These are phyloP conservation scores for Astyanax mexicanus DNA, from an alignment of 2,797 vertebrate species.

Conservation along the genomic window DNA sequence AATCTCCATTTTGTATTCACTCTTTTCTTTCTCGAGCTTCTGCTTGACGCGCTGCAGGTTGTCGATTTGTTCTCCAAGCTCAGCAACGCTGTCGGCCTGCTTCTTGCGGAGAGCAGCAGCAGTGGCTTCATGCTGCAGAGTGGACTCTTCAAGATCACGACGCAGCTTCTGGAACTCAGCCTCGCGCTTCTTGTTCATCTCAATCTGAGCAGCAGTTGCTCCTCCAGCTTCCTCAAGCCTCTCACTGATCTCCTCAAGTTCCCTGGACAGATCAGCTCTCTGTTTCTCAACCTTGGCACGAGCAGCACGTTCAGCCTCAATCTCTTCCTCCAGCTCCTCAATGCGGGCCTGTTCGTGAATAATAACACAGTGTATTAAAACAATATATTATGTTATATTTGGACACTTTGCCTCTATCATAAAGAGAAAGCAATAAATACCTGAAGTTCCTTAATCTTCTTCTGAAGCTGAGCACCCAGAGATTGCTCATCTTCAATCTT, in stretches of 20 bases:
- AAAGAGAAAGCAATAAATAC: background rate
- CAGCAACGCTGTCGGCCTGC: constrained; percentile 36
- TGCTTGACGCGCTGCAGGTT: constrained; percentile 90
- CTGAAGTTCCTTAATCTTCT: constrained; percentile 77
- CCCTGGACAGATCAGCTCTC: background rate
- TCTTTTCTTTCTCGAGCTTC: constrained; percentile 70
- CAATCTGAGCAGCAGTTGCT: background rate
- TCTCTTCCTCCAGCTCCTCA: constrained; percentile 90
- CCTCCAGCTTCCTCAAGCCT: constrained; percentile 6
- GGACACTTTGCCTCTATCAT: background rate
- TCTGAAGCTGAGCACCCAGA: constrained; percentile 84
- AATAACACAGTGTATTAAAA: background rate
- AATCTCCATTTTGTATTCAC: constrained; percentile 90
- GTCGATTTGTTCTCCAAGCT: constrained; percentile 72
- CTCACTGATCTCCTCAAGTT: constrained; percentile 2
- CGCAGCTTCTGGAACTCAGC: background rate
- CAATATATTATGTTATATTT: background rate
- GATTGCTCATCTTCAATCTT: constrained; percentile 89
- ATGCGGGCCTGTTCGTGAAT: constrained; percentile 77
- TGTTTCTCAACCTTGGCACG: background rate
- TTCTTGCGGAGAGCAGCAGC: constrained; percentile 84
- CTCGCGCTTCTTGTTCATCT: background rate
- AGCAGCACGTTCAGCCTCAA: constrained; percentile 79
- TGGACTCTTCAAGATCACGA: constrained; percentile 72
- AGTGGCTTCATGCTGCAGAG: constrained; percentile 88